phyloP scores from a whole-genome alignment of 2,888 invertebrate species.

The Xestia c-nigrum region DNA sequence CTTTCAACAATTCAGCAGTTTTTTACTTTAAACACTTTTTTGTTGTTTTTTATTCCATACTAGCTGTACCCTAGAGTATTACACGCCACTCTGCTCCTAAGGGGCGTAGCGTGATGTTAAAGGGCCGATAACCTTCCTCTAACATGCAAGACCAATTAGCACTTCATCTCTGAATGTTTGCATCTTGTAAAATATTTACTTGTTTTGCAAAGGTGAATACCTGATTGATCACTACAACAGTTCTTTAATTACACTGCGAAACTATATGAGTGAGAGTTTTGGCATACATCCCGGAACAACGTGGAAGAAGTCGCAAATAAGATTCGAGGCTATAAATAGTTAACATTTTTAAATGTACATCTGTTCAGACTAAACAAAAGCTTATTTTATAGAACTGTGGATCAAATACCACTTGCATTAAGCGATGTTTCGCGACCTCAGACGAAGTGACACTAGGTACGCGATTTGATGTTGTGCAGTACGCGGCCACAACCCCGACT shows the following conservation, averaged over 20 bases:
- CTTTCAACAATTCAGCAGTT: neutral
- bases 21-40: neutral
- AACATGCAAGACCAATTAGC: neutral
- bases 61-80: neutral
- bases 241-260: neutral
- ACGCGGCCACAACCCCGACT: too few species aligned
- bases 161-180: neutral
- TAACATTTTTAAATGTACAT: neutral
- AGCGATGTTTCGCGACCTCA: too few species aligned
- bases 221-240: slow-evolving; percentile 2
- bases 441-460: too few species aligned
- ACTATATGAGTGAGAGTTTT: slow-evolving; percentile 10
- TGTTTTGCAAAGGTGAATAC: slow-evolving; percentile 1
- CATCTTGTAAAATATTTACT: neutral
- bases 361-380: neutral
- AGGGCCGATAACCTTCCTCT: neutral
- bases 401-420: too few species aligned
- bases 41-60: neutral
- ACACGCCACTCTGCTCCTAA: neutral
- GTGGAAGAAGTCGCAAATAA: neutral
- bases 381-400: neutral
- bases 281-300: slow-evolving; percentile 12
- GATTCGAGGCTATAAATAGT: neutral
- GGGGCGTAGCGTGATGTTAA: neutral
- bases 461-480: too few species aligned